phyloP scores from a whole-genome alignment of 2,797 vertebrate genomes.

The Melopsittacus undulatus region DNA sequence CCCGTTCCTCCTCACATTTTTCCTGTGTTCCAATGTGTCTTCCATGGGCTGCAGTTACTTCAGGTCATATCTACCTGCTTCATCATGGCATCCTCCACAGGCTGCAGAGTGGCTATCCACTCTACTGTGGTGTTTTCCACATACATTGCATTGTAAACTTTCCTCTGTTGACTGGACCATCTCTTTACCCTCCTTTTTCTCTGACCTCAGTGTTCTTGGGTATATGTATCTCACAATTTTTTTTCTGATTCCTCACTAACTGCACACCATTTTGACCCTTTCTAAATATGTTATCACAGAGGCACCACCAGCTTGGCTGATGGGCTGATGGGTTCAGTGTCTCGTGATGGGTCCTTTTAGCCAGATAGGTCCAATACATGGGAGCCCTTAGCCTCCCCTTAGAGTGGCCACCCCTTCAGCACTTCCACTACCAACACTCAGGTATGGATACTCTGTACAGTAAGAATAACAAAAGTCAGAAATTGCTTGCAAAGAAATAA shows the following conservation, averaged over 20 bases:
- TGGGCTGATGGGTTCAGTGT: not conserved
- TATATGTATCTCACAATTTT: not conserved
- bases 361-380: not conserved
- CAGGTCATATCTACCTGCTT: not conserved
- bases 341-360: not conserved
- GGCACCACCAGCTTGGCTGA: not conserved
- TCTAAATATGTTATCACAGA: not conserved
- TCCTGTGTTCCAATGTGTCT: not conserved
- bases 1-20: not conserved
- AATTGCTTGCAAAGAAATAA: not conserved
- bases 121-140: not conserved
- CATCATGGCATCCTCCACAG: not conserved
- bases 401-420: not conserved
- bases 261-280: not conserved
- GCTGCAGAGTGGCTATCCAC: not conserved
- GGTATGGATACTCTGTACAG: not conserved
- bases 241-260: not conserved
- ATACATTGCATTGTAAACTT: not conserved
- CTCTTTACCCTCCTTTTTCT: not conserved
- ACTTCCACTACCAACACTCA: not conserved
- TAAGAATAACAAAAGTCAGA: not conserved
- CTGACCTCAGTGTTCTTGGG: fast-evolving
- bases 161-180: not conserved
- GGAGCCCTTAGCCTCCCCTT: not conserved
- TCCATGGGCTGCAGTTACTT: not conserved